Base-by-base conservation (phyloP, 2,888 invertebrate species). In the Thalpophila matura region DNA sequence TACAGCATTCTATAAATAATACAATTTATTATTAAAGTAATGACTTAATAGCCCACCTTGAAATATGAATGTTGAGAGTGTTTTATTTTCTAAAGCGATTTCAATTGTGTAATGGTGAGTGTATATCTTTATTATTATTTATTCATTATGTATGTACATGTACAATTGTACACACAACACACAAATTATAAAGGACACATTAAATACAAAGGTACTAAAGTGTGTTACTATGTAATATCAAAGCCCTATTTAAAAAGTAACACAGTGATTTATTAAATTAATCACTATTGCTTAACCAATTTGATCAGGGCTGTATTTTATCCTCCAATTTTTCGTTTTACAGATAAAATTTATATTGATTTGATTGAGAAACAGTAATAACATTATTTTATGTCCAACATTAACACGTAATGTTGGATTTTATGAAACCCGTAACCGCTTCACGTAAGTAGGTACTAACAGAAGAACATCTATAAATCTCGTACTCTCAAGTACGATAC, bases 381-480 rank as follows among this genome's bases (percentile, higher is more conserved):
- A 60, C 42, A 31, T 69, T 49, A 55, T 54, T 46, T 67, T 42
- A 51, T 29, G 33, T 33, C 27, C 31, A 33, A 54, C 69, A 64
- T 61, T 56, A 76, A 72, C 77, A 73, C 73, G 10, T 60, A 70
- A 49, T 43, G 55, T 63, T 37, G 55, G 56, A 68, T 62, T 68
- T 73, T 54, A 65, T 74, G 50, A 70, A 70, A 81, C 75, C 76
- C 71, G 72, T 79, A 75, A 77, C 79, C 63, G 35, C 65, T 79
- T 72, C 75, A 67, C 76, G 56, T 42, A 56, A 51, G 33, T 42
- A 56, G 47, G 33, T 76, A 72, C 71, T 69, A 63, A 79, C 66
- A 68, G 74, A 76, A 79, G 76, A 78, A 74, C 59, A 79, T 73
- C 73, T 54, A 80, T 85, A 84, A 85, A 83, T 83, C 77, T 80